Percentiles rank a stretch among this genome's conserved stretches.
Evolutionary conservation across 2,797 vertebrate genomes (phyloP).

Genomic region (Pristis pectinata): DNA sequence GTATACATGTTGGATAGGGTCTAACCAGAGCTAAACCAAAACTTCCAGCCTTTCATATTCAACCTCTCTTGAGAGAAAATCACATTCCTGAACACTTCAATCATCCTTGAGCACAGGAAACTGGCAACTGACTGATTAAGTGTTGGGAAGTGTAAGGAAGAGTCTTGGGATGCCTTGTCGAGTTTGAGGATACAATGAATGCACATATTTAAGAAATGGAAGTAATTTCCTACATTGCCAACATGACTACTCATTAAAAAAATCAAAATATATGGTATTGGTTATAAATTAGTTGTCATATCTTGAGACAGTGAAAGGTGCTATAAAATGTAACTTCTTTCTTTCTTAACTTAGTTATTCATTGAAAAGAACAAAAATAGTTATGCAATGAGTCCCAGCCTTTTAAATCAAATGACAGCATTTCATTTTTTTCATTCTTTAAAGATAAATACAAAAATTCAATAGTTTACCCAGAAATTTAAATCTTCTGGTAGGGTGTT

Average conservation of each 20-base stretch:
- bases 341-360: not conserved
- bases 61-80: too few species aligned
- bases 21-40: too few species aligned
- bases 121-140: not conserved
- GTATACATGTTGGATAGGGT: too few species aligned
- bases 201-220: not conserved
- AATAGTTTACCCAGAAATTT: not conserved
- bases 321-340: not conserved
- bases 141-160: not conserved
- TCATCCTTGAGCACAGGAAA: too few species aligned
- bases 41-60: too few species aligned
- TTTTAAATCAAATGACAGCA: not conserved
- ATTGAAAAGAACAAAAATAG: not conserved
- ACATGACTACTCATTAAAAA: not conserved
- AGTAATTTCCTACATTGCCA: not conserved
- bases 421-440: not conserved
- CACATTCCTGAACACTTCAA: too few species aligned
- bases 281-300: not conserved
- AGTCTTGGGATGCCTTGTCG: not conserved
- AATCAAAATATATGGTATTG: not conserved
- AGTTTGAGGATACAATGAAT: not conserved
- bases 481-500: not conserved
- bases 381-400: not conserved
- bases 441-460: not conserved
- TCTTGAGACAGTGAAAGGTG: not conserved